Conservation (phyloP, 2,113 vertebrate genomes). For the Carlito syrichta region DNA sequence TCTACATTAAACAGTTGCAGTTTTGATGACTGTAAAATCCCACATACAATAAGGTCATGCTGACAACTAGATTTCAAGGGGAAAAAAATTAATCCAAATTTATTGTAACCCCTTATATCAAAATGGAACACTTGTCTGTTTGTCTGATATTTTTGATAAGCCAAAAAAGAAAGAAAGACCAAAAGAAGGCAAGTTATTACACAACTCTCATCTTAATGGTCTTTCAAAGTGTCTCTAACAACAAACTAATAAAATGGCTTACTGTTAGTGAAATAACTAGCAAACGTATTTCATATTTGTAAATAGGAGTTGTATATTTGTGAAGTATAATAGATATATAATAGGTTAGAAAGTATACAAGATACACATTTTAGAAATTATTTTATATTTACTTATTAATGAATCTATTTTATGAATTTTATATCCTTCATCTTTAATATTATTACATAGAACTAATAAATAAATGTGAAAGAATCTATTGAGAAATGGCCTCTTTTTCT, state of each 20-base stretch:
- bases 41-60: neutral
- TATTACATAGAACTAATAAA: neutral
- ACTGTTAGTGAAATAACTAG: conserved; percentile 1
- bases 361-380: neutral
- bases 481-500: neutral
- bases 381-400: neutral
- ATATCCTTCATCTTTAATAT: neutral
- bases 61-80: conserved; percentile 14
- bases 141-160: neutral
- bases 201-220: neutral
- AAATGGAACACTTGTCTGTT: neutral
- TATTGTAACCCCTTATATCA: neutral
- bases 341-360: neutral
- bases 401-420: neutral
- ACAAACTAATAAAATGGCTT: neutral
- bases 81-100: neutral
- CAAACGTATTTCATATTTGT: neutral
- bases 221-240: neutral
- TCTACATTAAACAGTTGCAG: neutral
- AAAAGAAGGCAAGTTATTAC: neutral
- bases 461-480: neutral
- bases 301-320: neutral
- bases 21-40: neutral
- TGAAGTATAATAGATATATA: neutral
- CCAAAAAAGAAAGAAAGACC: neutral